Evolutionary conservation across 2,888 invertebrate genomes (phyloP).

Genomic region (Pollenia amentaria): DNA sequence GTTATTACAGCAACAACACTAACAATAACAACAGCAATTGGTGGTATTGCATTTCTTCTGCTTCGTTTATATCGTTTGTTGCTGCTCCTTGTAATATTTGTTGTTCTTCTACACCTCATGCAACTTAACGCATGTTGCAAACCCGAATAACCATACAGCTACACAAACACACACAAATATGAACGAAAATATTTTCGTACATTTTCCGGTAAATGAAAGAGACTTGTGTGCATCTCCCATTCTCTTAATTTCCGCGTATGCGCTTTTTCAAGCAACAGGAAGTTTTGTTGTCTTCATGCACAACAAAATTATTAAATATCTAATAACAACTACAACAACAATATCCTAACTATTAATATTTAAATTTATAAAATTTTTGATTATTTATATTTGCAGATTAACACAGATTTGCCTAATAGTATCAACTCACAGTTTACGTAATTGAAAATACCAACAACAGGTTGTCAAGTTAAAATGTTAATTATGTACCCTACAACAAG

Average conservation of each 20-base stretch:
- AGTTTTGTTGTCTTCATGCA: slow-evolving; percentile 42
- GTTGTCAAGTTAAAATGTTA: slow-evolving; percentile 9
- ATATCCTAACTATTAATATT: background rate
- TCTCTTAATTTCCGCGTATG: slow-evolving; percentile 75
- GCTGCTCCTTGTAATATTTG: slow-evolving; percentile 3
- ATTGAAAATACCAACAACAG: slow-evolving; percentile 24
- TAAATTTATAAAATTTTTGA: background rate
- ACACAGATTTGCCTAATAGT: background rate
- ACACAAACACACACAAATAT: background rate
- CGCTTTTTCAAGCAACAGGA: slow-evolving; percentile 68
- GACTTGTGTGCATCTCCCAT: slow-evolving; percentile 54
- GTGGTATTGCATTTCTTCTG: slow-evolving; percentile 54
- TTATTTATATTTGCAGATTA: slow-evolving; percentile 7
- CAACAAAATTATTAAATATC: slow-evolving; percentile 43
- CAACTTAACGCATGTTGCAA: slow-evolving; percentile 65
- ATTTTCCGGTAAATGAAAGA: slow-evolving; percentile 56
- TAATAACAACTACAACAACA: slow-evolving; percentile 1
- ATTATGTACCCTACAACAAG: too few species aligned
- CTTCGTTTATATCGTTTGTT: background rate
- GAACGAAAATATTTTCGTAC: background rate
- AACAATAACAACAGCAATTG: slow-evolving; percentile 13
- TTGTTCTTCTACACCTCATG: slow-evolving; percentile 40
- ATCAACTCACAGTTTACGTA: background rate
- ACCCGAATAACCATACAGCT: slow-evolving; percentile 20
- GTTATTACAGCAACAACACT: slow-evolving; percentile 34